phyloP scores from a whole-genome alignment of 2,113 vertebrate species.

The Corythornis vintsioides region DNA sequence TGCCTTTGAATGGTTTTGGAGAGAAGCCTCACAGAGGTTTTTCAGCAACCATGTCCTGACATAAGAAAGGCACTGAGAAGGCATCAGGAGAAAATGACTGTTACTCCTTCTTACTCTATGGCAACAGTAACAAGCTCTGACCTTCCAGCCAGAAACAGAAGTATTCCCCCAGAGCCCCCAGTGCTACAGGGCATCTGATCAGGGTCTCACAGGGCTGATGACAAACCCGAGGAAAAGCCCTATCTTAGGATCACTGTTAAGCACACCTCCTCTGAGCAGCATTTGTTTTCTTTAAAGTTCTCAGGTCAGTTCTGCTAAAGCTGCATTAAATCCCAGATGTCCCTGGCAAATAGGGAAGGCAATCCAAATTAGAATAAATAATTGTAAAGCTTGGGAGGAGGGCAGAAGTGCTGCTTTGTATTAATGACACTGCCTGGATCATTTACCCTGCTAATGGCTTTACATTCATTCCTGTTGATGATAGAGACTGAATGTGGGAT shows the following conservation, averaged over 20 bases:
- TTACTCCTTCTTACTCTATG: neutral
- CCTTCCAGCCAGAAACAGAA: neutral
- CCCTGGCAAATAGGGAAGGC: neutral
- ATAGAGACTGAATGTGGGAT: neutral
- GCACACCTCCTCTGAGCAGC: neutral
- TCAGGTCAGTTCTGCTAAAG: neutral
- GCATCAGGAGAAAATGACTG: neutral
- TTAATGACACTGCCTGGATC: neutral
- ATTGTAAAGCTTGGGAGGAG: neutral
- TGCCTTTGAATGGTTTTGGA: neutral
- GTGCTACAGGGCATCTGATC: accelerated
- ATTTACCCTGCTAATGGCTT: neutral
- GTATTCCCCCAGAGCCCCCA: neutral
- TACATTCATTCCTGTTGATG: neutral
- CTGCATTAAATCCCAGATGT: neutral
- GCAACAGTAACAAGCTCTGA: neutral
- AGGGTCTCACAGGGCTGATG: neutral
- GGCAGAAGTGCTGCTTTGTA: neutral
- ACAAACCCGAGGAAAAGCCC: neutral
- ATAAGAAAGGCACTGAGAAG: neutral
- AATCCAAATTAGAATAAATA: neutral
- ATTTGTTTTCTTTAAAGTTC: neutral
- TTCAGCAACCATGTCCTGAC: neutral
- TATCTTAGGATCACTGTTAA: neutral
- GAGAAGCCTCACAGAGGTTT: neutral